phyloP scores from a whole-genome alignment of 2,797 vertebrate genomes.

The Furcifer pardalis region DNA sequence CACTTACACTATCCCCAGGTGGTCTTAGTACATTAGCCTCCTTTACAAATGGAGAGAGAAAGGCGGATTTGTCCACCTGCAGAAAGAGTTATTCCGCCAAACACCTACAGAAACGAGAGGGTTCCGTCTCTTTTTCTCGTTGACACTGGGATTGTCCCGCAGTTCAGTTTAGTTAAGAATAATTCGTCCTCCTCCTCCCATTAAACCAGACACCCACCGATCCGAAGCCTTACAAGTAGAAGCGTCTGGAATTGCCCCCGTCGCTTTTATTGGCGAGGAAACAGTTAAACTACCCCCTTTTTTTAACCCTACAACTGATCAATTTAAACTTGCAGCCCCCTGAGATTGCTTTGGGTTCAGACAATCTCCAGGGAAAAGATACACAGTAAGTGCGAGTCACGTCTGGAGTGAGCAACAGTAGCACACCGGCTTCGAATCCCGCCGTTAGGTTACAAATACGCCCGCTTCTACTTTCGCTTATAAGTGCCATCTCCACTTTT shows the following conservation, averaged over 20 bases:
- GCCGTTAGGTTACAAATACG: neutral
- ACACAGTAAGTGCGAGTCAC: neutral
- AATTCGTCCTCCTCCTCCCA: no score
- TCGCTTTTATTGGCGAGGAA: neutral
- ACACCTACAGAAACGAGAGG: no score
- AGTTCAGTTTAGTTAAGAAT: constrained; percentile 12
- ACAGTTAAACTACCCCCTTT: no score
- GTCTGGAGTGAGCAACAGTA: neutral
- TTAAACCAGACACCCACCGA: neutral
- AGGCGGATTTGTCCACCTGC: neutral
- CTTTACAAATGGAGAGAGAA: neutral
- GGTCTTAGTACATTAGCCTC: no score
- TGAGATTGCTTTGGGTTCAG: neutral
- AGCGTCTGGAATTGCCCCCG: no score
- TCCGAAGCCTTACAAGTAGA: neutral
- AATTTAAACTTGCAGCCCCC: neutral
- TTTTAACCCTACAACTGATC: no score
- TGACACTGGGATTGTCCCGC: neutral
- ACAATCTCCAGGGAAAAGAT: no score
- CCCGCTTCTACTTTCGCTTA: no score
- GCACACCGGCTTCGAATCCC: accelerated
- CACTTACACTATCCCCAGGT: neutral
- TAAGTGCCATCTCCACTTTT: no score
- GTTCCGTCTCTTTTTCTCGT: neutral
- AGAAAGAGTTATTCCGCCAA: neutral